A percentile compares a stretch with the other conserved stretches of the same genome.
Evolutionary conservation across 1,140 invertebrate genomes (phyloP).

Genomic region (Camponotus vicinus): DNA sequence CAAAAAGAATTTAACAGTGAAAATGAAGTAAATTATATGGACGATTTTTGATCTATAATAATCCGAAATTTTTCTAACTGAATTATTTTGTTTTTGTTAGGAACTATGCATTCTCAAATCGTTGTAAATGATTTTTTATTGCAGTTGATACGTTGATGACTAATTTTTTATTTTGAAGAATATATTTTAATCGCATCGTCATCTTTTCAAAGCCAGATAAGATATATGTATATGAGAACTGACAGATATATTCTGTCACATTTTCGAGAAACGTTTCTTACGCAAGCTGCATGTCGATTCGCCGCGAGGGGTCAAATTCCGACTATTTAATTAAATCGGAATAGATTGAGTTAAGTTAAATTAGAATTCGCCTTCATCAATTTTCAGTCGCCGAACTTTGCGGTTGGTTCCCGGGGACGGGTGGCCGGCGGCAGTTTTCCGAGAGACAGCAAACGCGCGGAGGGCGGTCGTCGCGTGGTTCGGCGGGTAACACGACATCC

Average conservation of each 20-base stretch:
- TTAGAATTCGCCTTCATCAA: constrained; percentile 67
- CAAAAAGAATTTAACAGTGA: background rate
- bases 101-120: background rate
- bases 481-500: constrained; percentile 9
- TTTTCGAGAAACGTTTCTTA: background rate
- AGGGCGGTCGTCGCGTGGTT: constrained; percentile 9
- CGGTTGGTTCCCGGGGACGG: background rate
- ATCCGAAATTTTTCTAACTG: background rate
- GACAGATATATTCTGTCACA: background rate
- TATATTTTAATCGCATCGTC: background rate
- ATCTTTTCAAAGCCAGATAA: background rate
- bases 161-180: background rate
- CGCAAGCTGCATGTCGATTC: background rate
- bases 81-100: background rate
- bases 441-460: constrained; percentile 15
- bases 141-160: no score
- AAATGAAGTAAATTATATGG: background rate
- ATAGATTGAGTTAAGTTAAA: constrained; percentile 69
- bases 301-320: background rate
- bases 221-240: background rate
- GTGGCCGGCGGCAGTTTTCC: background rate
- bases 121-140: background rate
- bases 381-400: constrained; percentile 66
- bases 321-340: constrained; percentile 62
- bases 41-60: background rate